phyloP scores from a whole-genome alignment of 2,113 vertebrate genomes.

The Steatornis caripensis region DNA sequence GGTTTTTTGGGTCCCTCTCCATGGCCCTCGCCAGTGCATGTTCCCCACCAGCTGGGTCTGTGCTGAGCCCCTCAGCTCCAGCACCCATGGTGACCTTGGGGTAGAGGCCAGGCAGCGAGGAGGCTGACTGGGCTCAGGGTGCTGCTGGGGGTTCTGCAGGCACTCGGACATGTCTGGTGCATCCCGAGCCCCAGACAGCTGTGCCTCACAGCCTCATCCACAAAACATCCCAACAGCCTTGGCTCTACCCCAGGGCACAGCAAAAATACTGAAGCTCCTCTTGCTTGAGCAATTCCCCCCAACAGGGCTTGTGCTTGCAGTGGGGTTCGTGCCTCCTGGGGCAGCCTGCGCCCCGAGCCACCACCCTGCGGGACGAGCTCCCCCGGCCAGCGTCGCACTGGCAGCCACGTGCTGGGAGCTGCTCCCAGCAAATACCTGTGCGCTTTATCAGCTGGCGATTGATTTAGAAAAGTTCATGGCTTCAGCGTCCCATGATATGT shows the following conservation, averaged over 20 bases:
- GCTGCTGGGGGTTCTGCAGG: not conserved
- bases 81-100: rapidly evolving
- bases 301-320: not conserved
- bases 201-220: not conserved
- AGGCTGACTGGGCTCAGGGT: not conserved
- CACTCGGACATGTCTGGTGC: not conserved
- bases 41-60: not conserved
- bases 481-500: not conserved
- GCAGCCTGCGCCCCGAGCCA: not conserved
- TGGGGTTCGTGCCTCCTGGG: not conserved
- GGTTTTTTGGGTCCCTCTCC: not conserved
- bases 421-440: not conserved
- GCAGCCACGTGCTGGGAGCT: not conserved
- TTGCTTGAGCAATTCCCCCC: not conserved
- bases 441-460: conserved; percentile 42
- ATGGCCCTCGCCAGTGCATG: rapidly evolving
- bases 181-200: not conserved
- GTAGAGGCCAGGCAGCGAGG: rapidly evolving
- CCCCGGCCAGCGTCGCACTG: not conserved
- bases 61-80: not conserved
- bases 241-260: rapidly evolving
- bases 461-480: conserved; percentile 47
- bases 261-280: not conserved
- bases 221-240: not conserved
- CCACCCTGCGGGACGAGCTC: rapidly evolving